These are phyloP conservation scores for Monochamus alternatus DNA, from an alignment of 2,888 invertebrate species.

Conservation along the genomic window DNA sequence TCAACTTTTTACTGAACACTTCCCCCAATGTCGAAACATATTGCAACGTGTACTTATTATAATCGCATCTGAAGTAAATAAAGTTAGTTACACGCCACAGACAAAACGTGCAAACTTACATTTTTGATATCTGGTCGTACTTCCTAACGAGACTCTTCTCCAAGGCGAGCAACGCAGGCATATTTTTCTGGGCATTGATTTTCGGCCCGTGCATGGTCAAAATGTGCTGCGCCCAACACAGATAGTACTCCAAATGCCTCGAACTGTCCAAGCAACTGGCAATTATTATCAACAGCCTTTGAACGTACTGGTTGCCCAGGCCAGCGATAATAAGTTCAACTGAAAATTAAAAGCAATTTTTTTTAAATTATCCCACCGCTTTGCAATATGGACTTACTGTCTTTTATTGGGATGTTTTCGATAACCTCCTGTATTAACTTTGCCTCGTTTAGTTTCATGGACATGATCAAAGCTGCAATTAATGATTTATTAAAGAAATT, in stretches of 20 bases:
- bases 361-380: neutral
- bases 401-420: conserved; percentile 82
- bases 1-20: conserved; percentile 69
- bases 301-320: conserved; percentile 83
- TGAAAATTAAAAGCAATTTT: conserved; percentile 66
- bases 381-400: too few species aligned
- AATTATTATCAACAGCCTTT: conserved; percentile 81
- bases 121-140: conserved; percentile 86
- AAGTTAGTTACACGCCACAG: neutral
- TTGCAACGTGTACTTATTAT: conserved; percentile 88
- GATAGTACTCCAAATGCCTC: conserved; percentile 90
- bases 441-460: conserved; percentile 89
- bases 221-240: conserved; percentile 84
- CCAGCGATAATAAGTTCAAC: conserved; percentile 83
- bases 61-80: conserved; percentile 82
- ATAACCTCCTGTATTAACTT: conserved; percentile 84
- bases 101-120: conserved; percentile 76
- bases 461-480: conserved; percentile 83
- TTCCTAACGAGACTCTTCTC: conserved; percentile 87
- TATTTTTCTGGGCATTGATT: conserved; percentile 73
- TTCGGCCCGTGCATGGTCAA: conserved; percentile 78
- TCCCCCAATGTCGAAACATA: conserved; percentile 73
- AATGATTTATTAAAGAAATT: neutral
- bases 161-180: conserved; percentile 80
- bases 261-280: conserved; percentile 84